phyloP scores from a whole-genome alignment of 2,113 vertebrate species.

The Rallus limicola region DNA sequence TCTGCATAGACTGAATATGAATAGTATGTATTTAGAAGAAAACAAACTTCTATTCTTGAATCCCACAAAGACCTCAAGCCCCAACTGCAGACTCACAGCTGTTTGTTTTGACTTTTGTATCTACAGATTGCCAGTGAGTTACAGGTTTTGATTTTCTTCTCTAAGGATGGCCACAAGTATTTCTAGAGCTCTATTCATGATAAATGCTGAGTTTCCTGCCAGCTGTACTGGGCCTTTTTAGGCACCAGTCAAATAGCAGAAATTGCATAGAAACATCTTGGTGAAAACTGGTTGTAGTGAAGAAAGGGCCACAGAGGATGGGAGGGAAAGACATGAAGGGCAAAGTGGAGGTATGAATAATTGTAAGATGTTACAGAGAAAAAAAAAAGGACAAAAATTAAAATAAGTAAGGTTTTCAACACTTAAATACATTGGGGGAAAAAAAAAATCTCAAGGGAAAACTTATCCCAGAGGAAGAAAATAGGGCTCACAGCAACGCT shows the following conservation, averaged over 20 bases:
- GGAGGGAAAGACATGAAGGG: background rate
- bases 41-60: background rate
- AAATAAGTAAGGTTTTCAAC: background rate
- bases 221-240: background rate
- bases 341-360: background rate
- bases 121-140: background rate
- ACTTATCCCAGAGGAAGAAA: background rate
- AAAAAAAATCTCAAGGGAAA: background rate
- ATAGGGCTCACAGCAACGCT: background rate
- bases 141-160: background rate
- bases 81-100: background rate
- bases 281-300: background rate
- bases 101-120: background rate
- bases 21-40: background rate
- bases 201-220: background rate
- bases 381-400: background rate
- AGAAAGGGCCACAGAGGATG: background rate
- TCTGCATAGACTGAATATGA: background rate
- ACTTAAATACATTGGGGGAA: background rate
- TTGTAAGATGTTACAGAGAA: background rate
- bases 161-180: background rate
- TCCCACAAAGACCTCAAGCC: background rate
- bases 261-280: background rate
- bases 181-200: background rate
- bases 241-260: background rate